A percentile compares a stretch with the other conserved stretches of the same genome.
Conservation (phyloP, 2,113 vertebrate species). For the Callionymus lyra region DNA sequence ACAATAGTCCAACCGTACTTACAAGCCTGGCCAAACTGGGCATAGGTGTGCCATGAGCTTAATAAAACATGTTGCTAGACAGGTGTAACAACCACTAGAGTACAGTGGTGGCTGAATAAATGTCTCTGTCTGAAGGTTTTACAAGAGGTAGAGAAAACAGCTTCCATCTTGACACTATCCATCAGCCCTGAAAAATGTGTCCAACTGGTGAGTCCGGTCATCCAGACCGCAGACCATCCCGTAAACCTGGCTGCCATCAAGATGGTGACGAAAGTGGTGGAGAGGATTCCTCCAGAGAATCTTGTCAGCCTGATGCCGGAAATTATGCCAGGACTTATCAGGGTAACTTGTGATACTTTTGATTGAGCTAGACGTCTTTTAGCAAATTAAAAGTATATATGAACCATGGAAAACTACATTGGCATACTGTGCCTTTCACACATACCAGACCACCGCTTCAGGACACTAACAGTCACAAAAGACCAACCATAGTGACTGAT, state of each 20-base stretch:
- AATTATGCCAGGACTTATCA: constrained; percentile 85
- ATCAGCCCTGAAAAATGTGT: constrained; percentile 95
- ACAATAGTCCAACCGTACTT: too few species aligned
- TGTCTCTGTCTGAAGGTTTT: constrained; percentile 72
- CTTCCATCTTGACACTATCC: constrained; percentile 83
- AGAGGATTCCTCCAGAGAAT: constrained; percentile 80
- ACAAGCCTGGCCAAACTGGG: too few species aligned
- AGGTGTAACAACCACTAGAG: too few species aligned
- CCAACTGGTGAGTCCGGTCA: constrained; percentile 93
- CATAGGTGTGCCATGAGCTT: too few species aligned
- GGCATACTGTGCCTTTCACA: too few species aligned
- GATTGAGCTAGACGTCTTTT: too few species aligned
- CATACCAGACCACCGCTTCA: too few species aligned
- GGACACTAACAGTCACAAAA: too few species aligned
- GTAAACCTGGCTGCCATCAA: constrained; percentile 96
- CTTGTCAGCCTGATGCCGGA: constrained; percentile 82
- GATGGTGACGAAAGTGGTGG: constrained; percentile 93
- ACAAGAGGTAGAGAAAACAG: constrained; percentile 88
- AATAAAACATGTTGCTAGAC: too few species aligned
- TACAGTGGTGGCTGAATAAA: neutral
- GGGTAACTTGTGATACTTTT: constrained; percentile 25
- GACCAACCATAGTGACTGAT: too few species aligned
- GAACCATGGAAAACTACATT: too few species aligned
- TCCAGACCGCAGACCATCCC: constrained; percentile 93
- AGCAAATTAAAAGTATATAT: too few species aligned